Conservation (phyloP, 2,113 vertebrate species). For the Zosterops hypoxanthus region DNA sequence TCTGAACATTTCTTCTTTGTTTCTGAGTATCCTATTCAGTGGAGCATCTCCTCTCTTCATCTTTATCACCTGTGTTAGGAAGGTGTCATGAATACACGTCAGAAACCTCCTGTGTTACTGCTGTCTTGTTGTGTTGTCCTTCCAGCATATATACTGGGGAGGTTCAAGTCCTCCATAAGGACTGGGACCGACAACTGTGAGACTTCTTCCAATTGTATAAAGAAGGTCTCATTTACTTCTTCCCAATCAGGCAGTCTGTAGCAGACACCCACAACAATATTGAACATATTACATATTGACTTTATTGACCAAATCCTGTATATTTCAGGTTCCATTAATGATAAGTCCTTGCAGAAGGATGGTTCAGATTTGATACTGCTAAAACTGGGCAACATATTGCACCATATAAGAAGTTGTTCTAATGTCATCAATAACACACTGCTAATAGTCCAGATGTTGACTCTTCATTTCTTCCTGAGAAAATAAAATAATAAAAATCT, state of each 20-base stretch:
- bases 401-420: neutral
- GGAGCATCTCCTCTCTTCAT: neutral
- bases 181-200: fast-evolving
- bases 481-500: neutral
- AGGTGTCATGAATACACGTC: neutral
- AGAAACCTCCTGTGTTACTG: neutral
- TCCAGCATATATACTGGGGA: neutral
- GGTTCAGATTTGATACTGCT: neutral
- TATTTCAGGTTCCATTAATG: neutral
- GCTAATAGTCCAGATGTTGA: neutral
- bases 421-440: neutral
- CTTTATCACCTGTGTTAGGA: neutral
- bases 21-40: neutral
- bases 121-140: neutral
- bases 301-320: neutral
- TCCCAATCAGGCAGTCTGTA: neutral
- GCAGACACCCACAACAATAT: neutral
- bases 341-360: neutral
- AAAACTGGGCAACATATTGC: neutral
- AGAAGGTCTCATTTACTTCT: neutral
- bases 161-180: neutral
- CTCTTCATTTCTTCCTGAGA: neutral
- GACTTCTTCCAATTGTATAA: neutral
- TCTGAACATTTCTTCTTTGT: neutral
- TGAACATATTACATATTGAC: neutral